Evolutionary conservation across 2,113 vertebrate species (phyloP).

Genomic region (Forbesichthys papilliferus): DNA sequence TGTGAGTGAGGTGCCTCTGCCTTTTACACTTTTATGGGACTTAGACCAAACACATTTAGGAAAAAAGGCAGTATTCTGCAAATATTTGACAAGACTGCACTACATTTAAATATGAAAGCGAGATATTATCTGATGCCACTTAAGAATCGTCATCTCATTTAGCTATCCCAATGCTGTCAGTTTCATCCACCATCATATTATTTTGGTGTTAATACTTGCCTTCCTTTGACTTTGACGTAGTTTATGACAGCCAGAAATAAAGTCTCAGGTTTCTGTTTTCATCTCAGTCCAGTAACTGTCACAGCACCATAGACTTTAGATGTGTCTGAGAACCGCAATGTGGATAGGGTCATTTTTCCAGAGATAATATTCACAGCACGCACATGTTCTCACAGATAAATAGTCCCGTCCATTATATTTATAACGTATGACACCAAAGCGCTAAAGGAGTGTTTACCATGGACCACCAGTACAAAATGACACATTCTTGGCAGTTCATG

Average conservation of each 20-base stretch:
- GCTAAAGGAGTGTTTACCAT: no score
- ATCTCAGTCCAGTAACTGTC: slow-evolving; percentile 43
- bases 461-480: no score
- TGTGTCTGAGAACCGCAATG: slow-evolving; percentile 40
- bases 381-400: slow-evolving; percentile 41
- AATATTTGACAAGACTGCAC: slow-evolving; percentile 39
- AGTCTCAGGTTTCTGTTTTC: slow-evolving; percentile 48
- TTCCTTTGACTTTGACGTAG: slow-evolving; percentile 46
- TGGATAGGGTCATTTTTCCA: slow-evolving; percentile 25
- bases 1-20: slow-evolving; percentile 28
- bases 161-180: slow-evolving; percentile 17
- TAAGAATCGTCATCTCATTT: slow-evolving; percentile 25
- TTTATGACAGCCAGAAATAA: slow-evolving; percentile 53
- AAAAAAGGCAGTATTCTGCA: slow-evolving; percentile 33
- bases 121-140: slow-evolving; percentile 7
- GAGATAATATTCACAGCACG: slow-evolving; percentile 46
- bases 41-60: slow-evolving; percentile 21
- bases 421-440: slow-evolving; percentile 23
- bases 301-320: slow-evolving; percentile 26
- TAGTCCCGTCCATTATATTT: slow-evolving; percentile 49
- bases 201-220: slow-evolving; percentile 33
- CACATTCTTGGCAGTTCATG: no score
- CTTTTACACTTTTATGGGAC: slow-evolving; percentile 54
- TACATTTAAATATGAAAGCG: neutral
- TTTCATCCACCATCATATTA: slow-evolving; percentile 36